phyloP scores from a whole-genome alignment of 2,888 invertebrate genomes.

The Synanthedon myopaeformis region DNA sequence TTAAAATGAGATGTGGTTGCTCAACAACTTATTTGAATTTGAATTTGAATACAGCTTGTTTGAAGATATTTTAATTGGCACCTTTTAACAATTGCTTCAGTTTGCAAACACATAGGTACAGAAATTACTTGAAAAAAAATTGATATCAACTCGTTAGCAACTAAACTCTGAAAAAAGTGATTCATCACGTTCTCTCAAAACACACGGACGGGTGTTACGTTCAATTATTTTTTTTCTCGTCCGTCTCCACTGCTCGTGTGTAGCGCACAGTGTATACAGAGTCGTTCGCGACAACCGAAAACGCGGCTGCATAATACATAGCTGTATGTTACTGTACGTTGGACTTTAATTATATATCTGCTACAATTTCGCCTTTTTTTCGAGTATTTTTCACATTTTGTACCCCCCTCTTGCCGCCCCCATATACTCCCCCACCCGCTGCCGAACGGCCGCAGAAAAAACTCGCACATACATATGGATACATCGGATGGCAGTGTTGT shows the following conservation, averaged over 20 bases:
- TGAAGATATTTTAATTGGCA: too few relatives aligned
- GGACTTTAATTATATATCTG: conserved; percentile 71
- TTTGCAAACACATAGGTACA: not conserved
- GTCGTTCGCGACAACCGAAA: conserved; percentile 46
- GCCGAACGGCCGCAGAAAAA: conserved; percentile 56
- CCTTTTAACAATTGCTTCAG: not conserved
- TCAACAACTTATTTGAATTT: too few relatives aligned
- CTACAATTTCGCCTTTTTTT: conserved; percentile 71
- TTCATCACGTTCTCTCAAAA: conserved; percentile 13
- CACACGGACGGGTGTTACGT: conserved; percentile 15
- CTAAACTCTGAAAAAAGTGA: conserved; percentile 17
- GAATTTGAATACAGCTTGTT: too few relatives aligned
- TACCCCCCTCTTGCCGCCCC: conserved; percentile 43
- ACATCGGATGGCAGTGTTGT: conserved; percentile 14
- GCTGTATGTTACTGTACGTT: conserved; percentile 57
- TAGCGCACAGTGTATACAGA: conserved; percentile 14
- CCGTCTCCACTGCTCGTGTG: conserved; percentile 12
- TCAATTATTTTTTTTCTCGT: conserved; percentile 37
- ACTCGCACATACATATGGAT: conserved; percentile 43
- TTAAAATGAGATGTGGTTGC: too few relatives aligned
- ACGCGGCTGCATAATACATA: conserved; percentile 65
- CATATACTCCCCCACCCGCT: conserved; percentile 26
- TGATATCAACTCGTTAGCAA: conserved; percentile 7
- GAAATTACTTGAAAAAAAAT: conserved; percentile 4
- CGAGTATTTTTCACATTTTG: conserved; percentile 72